Evolutionary conservation across 64 coral and sea anemone genomes (phyloP), one percentile per base, ranked within the genome.

Genomic region (Porites lutea): DNA sequence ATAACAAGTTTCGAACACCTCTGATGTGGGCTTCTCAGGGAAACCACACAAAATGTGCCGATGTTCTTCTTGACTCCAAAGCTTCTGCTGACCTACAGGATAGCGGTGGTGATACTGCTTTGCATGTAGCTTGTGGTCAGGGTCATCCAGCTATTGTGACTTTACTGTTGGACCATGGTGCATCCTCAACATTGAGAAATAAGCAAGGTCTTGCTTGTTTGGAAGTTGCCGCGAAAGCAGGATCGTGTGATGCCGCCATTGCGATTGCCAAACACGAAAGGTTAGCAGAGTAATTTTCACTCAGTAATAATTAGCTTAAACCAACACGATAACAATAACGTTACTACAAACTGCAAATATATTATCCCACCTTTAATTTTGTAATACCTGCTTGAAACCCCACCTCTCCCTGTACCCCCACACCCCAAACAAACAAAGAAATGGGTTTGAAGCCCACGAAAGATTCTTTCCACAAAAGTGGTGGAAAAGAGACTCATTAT

Each of bases 1-100:
- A 92, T 64, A 96, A 89, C 79, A 96, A 92, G 78, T 71, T 77
- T 71, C 77, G 79, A 63, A 92, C 95, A 68, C 90, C 95, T 18
- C 62, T 96, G 8, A 96, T 96, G 78, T 89, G 59, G 57, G 90
- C 95, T 72, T 63, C 90, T 4, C 89, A 86, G 18, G 75, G 52
- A 70, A 81, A 91, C 51, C 62, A 78, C 37, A 11, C 27, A 11
- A 92, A 96, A 89, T 92, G 90, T 70, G 89, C 72, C 1, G n/a
- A 83, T 14, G 47, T 47, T 59, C 65, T 96, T 15, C 86, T 96
- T 2, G 75, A 92, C 23, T 78, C 72, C 90, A 89, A 86, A 18
- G 95, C 95, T 3, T 89, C 78, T 2, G 69, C 84, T 48, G 95
- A 96, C 72, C 62, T 87, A 10, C 82, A 95, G 55, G 74, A 95